Evolutionary conservation across 2,797 vertebrate genomes (phyloP), one percentile per base, ranked within the genome.

Genomic region (Sebastes miniatus): DNA sequence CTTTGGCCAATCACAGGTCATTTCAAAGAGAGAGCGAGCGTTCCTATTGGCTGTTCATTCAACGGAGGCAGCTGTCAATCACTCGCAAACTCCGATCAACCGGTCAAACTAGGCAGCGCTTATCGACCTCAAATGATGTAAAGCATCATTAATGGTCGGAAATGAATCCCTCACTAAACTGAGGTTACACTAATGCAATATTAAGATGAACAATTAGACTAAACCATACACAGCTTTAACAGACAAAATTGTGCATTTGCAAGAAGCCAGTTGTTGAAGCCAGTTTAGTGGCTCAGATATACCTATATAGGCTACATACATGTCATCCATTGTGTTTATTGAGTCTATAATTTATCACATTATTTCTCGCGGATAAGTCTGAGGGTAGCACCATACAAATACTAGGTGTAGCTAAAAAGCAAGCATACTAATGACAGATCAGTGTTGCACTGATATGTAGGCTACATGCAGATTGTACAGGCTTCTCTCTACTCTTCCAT

Each of bases 301-400:
- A 20, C 8, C 11, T 1, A 39, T 5, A 12, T 24, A 63, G 2
- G n/a, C 22, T 32, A 62, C 5, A 31, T n/a, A 25, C 16, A 8
- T 54, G 36, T 27, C 4, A 4, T 50, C 18, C 1, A 36, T n/a
- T 20, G 56, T 34, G 31, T 62, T 36, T 39, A 47, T 13, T 24
- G 27, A 59, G 6, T 22, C 3, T 10, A 32, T 2, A 65, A 32
- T 66, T 2, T 9, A 43, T 66, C 13, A 5, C 2, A 25, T 65
- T 25, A 39, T 18, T 43, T 47, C 36, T 25, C 0, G 0, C 13
- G 24, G 13, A 58, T 8, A 58, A 14, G 50, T 25, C 56, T 8
- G 1, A 29, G 39, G 18, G 27, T 20, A 29, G 64, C 24, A 50
- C 16, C 39, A 67, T 29, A 12, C 24, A 67, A 12, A 47, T 67